Conservation (phyloP, 2,888 invertebrate genomes). For the Cepaea hortensis region DNA sequence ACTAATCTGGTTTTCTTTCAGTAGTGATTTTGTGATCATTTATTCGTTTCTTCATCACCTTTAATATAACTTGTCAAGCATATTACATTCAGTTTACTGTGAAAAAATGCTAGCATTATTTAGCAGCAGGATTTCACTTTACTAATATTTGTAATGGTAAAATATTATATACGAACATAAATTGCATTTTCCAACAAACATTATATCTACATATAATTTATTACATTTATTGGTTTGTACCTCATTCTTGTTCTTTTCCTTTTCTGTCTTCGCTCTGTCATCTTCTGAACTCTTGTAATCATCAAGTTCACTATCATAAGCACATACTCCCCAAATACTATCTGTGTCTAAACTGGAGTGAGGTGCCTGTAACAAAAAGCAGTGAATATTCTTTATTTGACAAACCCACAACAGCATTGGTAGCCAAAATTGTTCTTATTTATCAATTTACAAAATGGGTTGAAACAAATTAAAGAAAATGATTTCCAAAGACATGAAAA, state of each 20-base stretch:
- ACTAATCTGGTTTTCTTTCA: too few relatives aligned
- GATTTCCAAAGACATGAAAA: too few relatives aligned
- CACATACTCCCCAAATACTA: constrained; percentile 36
- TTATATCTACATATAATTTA: neutral
- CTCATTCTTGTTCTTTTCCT: neutral
- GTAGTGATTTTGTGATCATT: too few relatives aligned
- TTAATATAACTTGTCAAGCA: too few relatives aligned
- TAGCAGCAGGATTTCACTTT: too few relatives aligned
- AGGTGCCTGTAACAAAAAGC: neutral
- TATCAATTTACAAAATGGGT: too few relatives aligned
- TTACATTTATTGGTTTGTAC: neutral
- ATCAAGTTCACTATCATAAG: constrained; percentile 23
- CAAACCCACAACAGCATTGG: neutral
- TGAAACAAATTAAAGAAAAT: too few relatives aligned
- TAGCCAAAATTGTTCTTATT: too few relatives aligned
- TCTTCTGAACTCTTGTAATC: constrained; percentile 4
- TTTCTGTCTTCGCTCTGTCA: neutral
- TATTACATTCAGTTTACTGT: too few relatives aligned
- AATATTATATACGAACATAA: neutral
- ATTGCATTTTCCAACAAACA: neutral
- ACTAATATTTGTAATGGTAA: neutral
- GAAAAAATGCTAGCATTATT: too few relatives aligned
- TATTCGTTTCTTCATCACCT: too few relatives aligned
- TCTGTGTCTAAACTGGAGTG: constrained; percentile 4
- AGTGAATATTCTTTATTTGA: neutral